Base-by-base conservation (phyloP, 2,113 vertebrate genomes). In the Micromys minutus region DNA sequence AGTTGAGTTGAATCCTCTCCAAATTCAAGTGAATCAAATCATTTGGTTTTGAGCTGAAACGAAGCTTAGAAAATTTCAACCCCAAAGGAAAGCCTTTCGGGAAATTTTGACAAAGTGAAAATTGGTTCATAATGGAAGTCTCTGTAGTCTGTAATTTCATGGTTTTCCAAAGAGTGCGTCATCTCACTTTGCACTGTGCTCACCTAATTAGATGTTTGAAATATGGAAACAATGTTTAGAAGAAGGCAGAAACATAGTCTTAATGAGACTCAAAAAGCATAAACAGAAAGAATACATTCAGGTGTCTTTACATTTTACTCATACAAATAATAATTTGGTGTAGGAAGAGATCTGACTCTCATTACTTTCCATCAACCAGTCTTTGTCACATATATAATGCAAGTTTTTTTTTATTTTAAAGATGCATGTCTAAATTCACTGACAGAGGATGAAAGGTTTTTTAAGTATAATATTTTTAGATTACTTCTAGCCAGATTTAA, bases 141-240 rank as follows among this genome's bases (percentile, higher is more conserved):
- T 97, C 79, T 92, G 71, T 96, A 95, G 93, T 95, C 95, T 97
- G 59, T 98, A 97, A 97, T 97, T 97, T 97, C 95, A 97, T 97
- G 59, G 94, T 92, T 94, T 98, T 92, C 92, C 92, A 96, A 89
- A 93, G 21, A 91, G 72, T 91, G 15, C 97, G 94, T 95, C 93
- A 96, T 97, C 95, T 97, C 95, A 91, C 75, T 96, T 97, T 96
- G 75, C 83, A 91, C 93, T 97, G 85, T 89, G 71, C 94, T 96
- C 93, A 81, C 39, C 93, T 98, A 98, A 96, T 97, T 97, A 93
- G 88, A 96, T n/a, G 79, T 94, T 97, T 98, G 95, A 94, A 87
- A 65, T 89, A 50, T 95, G 74, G 77, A 97, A 96, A 80, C 94
- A 96, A 87, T 97, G 95, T 97, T 97, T 95, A 97, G 90, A 92